These are phyloP conservation scores for Melipona bicolor DNA, from an alignment of 2,888 invertebrate genomes.

Conservation along the genomic window DNA sequence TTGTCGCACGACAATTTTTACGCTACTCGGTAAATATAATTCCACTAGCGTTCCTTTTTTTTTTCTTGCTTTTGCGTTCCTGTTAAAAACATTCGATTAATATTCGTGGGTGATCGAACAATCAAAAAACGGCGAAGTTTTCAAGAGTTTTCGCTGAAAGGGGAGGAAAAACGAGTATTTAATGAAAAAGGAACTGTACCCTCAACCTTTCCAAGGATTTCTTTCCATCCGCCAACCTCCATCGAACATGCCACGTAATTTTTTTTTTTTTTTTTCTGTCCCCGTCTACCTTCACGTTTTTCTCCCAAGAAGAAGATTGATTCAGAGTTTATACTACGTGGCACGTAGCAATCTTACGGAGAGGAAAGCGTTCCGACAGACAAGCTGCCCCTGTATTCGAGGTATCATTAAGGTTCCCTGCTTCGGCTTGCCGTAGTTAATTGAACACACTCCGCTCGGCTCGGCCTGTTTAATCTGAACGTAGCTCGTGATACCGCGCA, in stretches of 20 bases:
- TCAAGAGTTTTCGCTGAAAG: neutral
- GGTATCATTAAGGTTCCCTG: conserved; percentile 44
- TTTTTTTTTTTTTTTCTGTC: conserved; percentile 21
- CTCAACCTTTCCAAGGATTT: neutral
- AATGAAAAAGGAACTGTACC: conserved; percentile 4
- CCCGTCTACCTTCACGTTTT: conserved; percentile 1
- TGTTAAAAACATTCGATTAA: conserved; percentile 18
- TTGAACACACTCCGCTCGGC: conserved; percentile 24
- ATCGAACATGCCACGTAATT: neutral
- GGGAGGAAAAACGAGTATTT: conserved; percentile 1
- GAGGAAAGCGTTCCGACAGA: neutral
- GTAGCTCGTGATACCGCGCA: too few species aligned
- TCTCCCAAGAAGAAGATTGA: conserved; percentile 44
- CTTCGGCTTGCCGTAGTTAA: conserved; percentile 46
- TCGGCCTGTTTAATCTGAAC: conserved; percentile 18
- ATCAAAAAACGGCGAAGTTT: neutral
- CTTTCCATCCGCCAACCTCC: neutral
- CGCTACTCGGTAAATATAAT: conserved; percentile 5
- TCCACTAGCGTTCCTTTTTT: neutral
- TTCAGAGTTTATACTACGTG: conserved; percentile 29
- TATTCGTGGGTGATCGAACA: conserved; percentile 14
- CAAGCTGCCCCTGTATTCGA: conserved; percentile 10
- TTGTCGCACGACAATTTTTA: neutral
- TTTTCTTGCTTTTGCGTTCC: neutral
- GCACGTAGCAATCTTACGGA: conserved; percentile 24